Conservation (phyloP, 2,113 vertebrate genomes). For the Eubucco bourcierii region DNA sequence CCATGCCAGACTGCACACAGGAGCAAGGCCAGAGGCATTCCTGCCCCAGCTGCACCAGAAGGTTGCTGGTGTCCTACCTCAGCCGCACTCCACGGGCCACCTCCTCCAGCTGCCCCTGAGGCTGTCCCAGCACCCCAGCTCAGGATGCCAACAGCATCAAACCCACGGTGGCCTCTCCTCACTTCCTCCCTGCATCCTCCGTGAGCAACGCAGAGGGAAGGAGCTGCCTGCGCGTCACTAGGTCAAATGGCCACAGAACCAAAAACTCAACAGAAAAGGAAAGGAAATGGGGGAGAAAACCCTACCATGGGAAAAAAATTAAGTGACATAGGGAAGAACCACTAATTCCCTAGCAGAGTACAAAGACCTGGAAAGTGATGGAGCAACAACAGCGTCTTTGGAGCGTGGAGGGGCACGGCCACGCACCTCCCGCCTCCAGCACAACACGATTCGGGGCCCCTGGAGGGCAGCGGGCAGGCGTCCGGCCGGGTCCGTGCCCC, state of each 20-base stretch:
- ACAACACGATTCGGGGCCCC: conserved; percentile 56
- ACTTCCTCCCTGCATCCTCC: conserved; percentile 5
- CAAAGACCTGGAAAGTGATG: conserved; percentile 61
- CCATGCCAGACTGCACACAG: background rate
- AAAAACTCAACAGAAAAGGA: conserved; percentile 31
- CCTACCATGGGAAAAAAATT: background rate
- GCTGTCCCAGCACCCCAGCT: background rate
- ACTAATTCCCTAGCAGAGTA: conserved; percentile 45
- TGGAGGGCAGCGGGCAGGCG: conserved; percentile 41
- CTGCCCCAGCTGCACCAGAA: background rate
- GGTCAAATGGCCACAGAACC: conserved; percentile 6
- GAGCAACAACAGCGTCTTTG: conserved; percentile 77
- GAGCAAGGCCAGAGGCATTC: background rate
- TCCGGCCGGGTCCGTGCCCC: conserved; percentile 50
- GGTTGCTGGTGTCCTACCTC: conserved; percentile 30
- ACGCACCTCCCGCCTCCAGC: conserved; percentile 54
- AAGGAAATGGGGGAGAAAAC: background rate
- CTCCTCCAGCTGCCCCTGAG: background rate
- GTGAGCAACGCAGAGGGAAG: background rate
- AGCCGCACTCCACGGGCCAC: background rate
- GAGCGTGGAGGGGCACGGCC: conserved; percentile 73
- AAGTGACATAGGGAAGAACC: conserved; percentile 11
- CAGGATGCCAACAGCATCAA: background rate
- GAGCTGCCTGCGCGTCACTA: background rate
- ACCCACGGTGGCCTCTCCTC: background rate